These are phyloP conservation scores for Archivesica marissinica DNA, from an alignment of 1,140 invertebrate genomes.

Conservation along the genomic window DNA sequence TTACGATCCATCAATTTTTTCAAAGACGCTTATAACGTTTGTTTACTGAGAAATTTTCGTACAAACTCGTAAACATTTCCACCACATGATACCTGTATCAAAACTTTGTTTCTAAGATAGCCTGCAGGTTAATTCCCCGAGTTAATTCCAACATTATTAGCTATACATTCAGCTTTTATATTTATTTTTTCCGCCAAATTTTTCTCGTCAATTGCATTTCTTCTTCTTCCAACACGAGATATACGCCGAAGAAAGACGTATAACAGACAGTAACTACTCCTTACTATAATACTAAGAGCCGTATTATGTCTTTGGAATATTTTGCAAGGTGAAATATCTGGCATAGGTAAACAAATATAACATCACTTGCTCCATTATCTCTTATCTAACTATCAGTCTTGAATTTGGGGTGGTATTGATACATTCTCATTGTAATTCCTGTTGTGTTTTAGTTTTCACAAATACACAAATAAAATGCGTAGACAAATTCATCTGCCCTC, in stretches of 20 bases:
- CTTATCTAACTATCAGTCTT: too few species aligned
- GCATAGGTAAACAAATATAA: slow-evolving; percentile 23
- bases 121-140: neutral
- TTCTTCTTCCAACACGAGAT: slow-evolving; percentile 1
- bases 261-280: slow-evolving; percentile 9
- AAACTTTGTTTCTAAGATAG: neutral
- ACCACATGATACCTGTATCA: neutral
- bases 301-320: slow-evolving; percentile 13
- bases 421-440: too few species aligned
- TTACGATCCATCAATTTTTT: neutral
- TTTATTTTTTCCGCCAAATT: slow-evolving; percentile 19
- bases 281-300: neutral
- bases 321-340: slow-evolving; percentile 26
- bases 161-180: neutral
- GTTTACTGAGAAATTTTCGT: neutral
- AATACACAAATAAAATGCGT: too few species aligned
- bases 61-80: neutral
- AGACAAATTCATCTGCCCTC: too few species aligned
- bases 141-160: neutral
- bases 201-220: neutral
- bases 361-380: slow-evolving; percentile 6
- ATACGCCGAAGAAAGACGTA: neutral
- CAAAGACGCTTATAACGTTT: neutral
- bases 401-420: too few species aligned
- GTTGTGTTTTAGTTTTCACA: too few species aligned